phyloP scores from a whole-genome alignment of 2,888 invertebrate species.

The Euproctis similis region DNA sequence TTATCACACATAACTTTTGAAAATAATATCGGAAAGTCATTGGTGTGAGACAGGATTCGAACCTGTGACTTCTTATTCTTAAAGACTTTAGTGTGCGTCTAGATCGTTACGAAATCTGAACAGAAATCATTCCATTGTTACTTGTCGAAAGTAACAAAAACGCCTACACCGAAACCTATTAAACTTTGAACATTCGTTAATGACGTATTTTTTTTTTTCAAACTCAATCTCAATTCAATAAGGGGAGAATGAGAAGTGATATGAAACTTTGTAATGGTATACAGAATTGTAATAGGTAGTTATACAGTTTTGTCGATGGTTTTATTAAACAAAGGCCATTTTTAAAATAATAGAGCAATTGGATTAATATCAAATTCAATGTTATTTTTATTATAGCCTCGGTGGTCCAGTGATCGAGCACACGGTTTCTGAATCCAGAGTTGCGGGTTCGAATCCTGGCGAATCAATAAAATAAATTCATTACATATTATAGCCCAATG shows the following conservation, averaged over 20 bases:
- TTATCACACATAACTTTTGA: no score
- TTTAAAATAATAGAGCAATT: slow-evolving; percentile 1
- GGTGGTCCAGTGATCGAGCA: no score
- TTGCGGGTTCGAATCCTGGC: no score
- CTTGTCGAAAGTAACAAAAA: slow-evolving; percentile 44
- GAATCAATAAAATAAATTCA: no score
- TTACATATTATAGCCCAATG: no score
- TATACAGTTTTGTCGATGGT: background rate
- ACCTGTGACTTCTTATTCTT: no score
- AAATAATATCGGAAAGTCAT: no score
- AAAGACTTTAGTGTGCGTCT: slow-evolving; percentile 37
- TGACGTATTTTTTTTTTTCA: slow-evolving; percentile 24
- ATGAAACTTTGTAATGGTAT: slow-evolving; percentile 4
- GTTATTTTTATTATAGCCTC: no score
- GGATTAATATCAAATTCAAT: no score
- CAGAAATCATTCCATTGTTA: slow-evolving; percentile 55
- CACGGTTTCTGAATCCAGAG: no score
- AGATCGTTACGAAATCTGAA: slow-evolving; percentile 32
- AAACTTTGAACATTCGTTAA: slow-evolving; percentile 29
- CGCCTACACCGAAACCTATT: slow-evolving; percentile 47
- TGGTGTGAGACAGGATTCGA: no score
- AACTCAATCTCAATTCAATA: slow-evolving; percentile 16
- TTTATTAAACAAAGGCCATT: background rate
- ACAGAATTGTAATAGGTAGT: no score
- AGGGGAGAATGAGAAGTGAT: slow-evolving; percentile 2